phyloP scores from a whole-genome alignment of 1,140 invertebrate species.

The Himalopsyche phryganea region DNA sequence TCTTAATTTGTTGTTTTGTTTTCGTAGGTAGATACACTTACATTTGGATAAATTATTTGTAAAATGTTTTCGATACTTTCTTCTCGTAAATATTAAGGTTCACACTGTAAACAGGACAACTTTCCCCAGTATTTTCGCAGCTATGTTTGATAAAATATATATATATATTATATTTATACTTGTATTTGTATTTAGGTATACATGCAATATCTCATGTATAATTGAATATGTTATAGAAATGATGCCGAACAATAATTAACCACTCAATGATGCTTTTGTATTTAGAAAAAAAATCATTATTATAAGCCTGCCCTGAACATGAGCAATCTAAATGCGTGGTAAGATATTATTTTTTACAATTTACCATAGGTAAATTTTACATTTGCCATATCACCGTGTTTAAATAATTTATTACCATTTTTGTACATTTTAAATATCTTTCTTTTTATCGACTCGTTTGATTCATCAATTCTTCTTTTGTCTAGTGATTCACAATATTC shows the following conservation, averaged over 20 bases:
- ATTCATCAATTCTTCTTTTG: constrained; percentile 16
- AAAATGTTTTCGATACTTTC: constrained; percentile 24
- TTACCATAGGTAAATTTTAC: constrained; percentile 20
- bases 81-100: constrained; percentile 16
- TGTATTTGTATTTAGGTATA: constrained; percentile 4
- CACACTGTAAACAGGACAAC: constrained; percentile 16
- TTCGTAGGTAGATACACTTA: constrained; percentile 23
- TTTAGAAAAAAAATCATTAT: constrained; percentile 12
- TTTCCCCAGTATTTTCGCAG: constrained; percentile 30
- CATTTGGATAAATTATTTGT: constrained; percentile 23
- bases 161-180: constrained; percentile 6
- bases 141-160: constrained; percentile 23
- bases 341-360: constrained; percentile 18
- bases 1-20: constrained; percentile 10
- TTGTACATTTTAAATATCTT: neutral
- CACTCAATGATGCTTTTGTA: constrained; percentile 23
- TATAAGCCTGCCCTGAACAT: constrained; percentile 8
- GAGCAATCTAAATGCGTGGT: constrained; percentile 13
- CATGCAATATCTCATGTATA: neutral
- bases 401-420: neutral
- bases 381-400: neutral
- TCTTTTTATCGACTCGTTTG: neutral
- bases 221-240: constrained; percentile 6
- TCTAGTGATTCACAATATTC: too few species aligned
- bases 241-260: constrained; percentile 21